A percentile compares a stretch with the other conserved stretches of the same genome.
These are phyloP conservation scores for Ormyrus thymus DNA, from an alignment of 2,888 invertebrate genomes.

Conservation along the genomic window DNA sequence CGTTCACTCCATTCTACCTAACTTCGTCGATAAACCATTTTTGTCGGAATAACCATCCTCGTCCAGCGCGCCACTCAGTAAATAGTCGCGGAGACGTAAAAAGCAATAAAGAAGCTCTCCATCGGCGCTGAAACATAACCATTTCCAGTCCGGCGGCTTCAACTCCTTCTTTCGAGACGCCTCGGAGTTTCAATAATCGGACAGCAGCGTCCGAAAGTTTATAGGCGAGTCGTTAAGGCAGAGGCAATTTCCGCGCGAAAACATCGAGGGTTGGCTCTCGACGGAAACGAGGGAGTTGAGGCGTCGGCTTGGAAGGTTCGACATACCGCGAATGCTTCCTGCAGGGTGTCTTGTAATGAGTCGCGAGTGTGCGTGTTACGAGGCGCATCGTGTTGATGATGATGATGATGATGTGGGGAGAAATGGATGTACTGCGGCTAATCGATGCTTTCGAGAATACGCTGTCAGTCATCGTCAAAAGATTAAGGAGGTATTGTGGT, in stretches of 20 bases:
- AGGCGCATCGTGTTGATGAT: neutral
- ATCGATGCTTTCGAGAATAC: neutral
- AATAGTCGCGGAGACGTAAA: too few relatives aligned
- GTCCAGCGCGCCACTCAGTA: too few relatives aligned
- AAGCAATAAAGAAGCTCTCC: too few relatives aligned
- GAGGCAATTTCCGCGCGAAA: conserved; percentile 50
- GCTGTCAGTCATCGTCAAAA: too few relatives aligned
- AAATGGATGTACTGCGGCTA: neutral
- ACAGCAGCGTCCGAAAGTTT: conserved; percentile 7
- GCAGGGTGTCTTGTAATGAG: conserved; percentile 26
- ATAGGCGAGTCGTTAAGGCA: conserved; percentile 34
- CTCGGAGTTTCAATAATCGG: conserved; percentile 25
- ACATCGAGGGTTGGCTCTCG: conserved; percentile 18
- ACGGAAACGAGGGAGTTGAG: neutral
- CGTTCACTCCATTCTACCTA: too few relatives aligned
- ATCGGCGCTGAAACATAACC: too few relatives aligned
- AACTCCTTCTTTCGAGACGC: too few relatives aligned
- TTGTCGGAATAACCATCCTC: too few relatives aligned
- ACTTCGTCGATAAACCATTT: too few relatives aligned
- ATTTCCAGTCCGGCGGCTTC: too few relatives aligned
- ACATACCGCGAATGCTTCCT: conserved; percentile 40
- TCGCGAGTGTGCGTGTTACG: neutral
- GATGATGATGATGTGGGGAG: neutral
- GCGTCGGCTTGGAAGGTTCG: neutral
- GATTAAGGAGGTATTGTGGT: too few relatives aligned